Evolutionary conservation across 1,140 invertebrate species (phyloP).

Genomic region (Drosophila murphyi): DNA sequence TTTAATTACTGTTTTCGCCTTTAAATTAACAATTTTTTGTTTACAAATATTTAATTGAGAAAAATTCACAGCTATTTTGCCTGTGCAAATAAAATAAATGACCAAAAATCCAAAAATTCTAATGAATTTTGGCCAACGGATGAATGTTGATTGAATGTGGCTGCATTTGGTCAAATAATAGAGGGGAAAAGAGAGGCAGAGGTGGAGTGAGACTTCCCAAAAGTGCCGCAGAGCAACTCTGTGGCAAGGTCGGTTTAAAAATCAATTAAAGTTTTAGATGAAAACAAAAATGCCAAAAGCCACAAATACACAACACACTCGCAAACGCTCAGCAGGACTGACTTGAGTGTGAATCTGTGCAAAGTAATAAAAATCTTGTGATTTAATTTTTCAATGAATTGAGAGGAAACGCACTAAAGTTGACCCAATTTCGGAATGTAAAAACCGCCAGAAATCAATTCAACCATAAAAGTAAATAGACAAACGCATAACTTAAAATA

Average conservation of each 20-base stretch:
- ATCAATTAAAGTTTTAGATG: constrained; percentile 70
- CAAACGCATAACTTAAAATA: constrained; percentile 22
- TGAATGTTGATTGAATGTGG: constrained; percentile 52
- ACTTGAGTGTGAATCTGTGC: constrained; percentile 26
- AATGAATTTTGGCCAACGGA: constrained; percentile 52
- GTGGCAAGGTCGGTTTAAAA: constrained; percentile 62
- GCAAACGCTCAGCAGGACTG: not conserved
- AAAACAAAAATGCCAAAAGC: constrained; percentile 52
- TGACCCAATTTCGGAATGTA: constrained; percentile 46
- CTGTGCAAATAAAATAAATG: constrained; percentile 66
- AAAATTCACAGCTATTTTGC: constrained; percentile 12
- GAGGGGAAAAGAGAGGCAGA: not conserved
- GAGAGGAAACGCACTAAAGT: constrained; percentile 49
- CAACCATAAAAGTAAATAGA: constrained; percentile 50
- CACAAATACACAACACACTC: constrained; percentile 40
- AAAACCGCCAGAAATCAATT: constrained; percentile 69
- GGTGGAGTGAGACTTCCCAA: not conserved
- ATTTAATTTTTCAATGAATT: constrained; percentile 61
- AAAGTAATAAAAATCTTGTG: constrained; percentile 51
- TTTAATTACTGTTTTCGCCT: not conserved
- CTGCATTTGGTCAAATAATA: constrained; percentile 33
- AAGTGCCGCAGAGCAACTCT: constrained; percentile 19
- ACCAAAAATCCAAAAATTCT: constrained; percentile 64
- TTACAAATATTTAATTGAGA: not conserved
- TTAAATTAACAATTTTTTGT: not conserved